Evolutionary conservation across 2,797 vertebrate genomes (phyloP).

Genomic region (Sphaeramia orbicularis): DNA sequence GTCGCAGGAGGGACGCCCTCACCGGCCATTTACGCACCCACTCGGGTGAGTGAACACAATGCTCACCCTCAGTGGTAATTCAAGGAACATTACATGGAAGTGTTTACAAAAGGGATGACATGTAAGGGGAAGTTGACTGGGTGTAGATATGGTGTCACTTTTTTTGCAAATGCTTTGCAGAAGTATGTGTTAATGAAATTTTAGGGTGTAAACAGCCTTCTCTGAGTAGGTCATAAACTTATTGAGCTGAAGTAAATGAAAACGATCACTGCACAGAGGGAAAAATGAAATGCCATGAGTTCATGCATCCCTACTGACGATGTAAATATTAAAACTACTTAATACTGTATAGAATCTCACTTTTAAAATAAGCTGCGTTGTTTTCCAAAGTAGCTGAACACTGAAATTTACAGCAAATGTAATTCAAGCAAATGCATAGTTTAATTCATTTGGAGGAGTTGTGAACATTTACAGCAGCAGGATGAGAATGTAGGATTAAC

Average conservation of each 20-base stretch:
- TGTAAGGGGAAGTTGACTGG: constrained; percentile 66
- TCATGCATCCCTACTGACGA: too few relatives aligned
- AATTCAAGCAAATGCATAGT: too few relatives aligned
- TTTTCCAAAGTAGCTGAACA: too few relatives aligned
- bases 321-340: too few relatives aligned
- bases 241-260: not conserved
- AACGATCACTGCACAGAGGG: not conserved
- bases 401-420: too few relatives aligned
- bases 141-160: constrained; percentile 66
- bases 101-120: constrained; percentile 15
- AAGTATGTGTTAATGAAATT: constrained; percentile 55
- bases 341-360: too few relatives aligned
- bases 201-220: constrained; percentile 45
- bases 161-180: constrained; percentile 64
- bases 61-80: not conserved
- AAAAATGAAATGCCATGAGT: not conserved
- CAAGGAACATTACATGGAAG: constrained; percentile 11
- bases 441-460: too few relatives aligned
- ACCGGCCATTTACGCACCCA: constrained; percentile 97
- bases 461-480: too few relatives aligned
- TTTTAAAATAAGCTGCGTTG: too few relatives aligned
- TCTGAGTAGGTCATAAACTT: not conserved
- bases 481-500: too few relatives aligned
- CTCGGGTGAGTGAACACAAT: constrained; percentile 87
- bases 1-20: constrained; percentile 97